Conservation (phyloP, 53 echinoderm and acorn worm genomes). For the Holothuria scabra region DNA sequence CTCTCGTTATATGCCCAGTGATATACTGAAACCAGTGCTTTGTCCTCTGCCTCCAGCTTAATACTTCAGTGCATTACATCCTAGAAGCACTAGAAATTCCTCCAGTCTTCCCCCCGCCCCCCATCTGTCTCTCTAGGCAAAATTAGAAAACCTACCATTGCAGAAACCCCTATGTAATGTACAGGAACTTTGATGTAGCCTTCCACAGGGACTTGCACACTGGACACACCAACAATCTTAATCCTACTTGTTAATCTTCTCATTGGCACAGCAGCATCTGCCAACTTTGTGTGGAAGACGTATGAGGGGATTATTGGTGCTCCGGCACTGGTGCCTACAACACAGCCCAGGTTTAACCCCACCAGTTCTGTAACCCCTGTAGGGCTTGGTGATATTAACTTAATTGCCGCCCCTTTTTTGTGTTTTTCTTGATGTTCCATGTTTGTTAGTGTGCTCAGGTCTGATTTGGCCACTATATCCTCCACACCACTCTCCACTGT, state of each 20-base stretch:
- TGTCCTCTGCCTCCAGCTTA: constrained; percentile 13
- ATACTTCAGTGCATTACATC: not conserved
- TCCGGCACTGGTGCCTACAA: constrained; percentile 56
- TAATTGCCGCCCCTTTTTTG: not conserved
- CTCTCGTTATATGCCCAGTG: too few relatives aligned
- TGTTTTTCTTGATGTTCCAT: too few relatives aligned
- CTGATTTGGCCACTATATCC: not conserved
- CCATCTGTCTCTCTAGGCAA: not conserved
- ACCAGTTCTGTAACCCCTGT: constrained; percentile 22
- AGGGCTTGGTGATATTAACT: constrained; percentile 40
- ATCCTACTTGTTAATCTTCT: not conserved
- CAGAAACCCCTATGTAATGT: not conserved
- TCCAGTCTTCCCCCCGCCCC: not conserved
- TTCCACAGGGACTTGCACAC: constrained; percentile 28
- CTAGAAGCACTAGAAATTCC: constrained; percentile 5
- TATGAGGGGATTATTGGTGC: constrained; percentile 52
- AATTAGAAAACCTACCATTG: constrained; percentile 17
- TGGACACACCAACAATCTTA: constrained; percentile 26
- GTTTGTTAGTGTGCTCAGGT: not conserved
- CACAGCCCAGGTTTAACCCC: constrained; percentile 31
- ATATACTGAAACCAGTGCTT: not conserved
- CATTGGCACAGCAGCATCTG: not conserved
- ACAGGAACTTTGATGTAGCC: constrained; percentile 29
- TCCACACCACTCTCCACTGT: not conserved
- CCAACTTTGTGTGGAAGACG: constrained; percentile 35